phyloP scores from a whole-genome alignment of 2,888 invertebrate genomes.

The Nomada fucata region DNA sequence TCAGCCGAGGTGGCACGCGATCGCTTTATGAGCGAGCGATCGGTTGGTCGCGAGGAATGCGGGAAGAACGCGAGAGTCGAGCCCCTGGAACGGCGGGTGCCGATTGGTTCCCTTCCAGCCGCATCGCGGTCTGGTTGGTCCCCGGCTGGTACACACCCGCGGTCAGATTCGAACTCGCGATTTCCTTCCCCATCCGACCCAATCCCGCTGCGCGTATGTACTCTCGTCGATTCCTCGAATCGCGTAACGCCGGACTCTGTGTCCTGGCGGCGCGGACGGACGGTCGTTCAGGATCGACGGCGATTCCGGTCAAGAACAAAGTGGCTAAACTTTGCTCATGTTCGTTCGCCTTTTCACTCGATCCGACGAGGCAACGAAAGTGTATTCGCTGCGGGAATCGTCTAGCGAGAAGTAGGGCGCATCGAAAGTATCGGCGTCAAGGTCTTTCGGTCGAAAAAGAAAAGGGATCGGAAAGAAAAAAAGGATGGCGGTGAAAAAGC shows the following conservation, averaged over 20 bases:
- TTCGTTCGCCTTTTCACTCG: too few species aligned
- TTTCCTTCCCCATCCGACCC: not conserved
- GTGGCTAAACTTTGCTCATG: too few species aligned
- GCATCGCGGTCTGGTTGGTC: too few species aligned
- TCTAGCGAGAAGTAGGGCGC: slow-evolving; percentile 57
- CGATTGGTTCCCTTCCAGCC: slow-evolving; percentile 35
- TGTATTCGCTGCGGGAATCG: not conserved
- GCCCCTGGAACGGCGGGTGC: slow-evolving; percentile 45
- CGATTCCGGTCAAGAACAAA: too few species aligned
- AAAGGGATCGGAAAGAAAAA: not conserved
- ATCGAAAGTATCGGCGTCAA: slow-evolving; percentile 33
- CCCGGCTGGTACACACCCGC: too few species aligned
- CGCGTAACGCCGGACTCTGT: slow-evolving; percentile 17
- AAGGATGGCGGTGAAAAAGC: not conserved
- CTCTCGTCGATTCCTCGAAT: not conserved
- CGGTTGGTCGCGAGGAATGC: slow-evolving; percentile 14
- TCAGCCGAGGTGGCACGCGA: slow-evolving; percentile 61
- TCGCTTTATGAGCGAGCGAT: slow-evolving; percentile 64
- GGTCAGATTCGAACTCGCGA: not conserved
- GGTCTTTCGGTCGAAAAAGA: not conserved
- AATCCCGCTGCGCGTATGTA: not conserved
- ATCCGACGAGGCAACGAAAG: too few species aligned
- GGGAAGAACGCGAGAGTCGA: slow-evolving; percentile 38
- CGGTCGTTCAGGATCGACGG: too few species aligned
- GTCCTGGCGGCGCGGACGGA: too few species aligned